Base-by-base conservation (phyloP, 2,888 invertebrate genomes). In the Hipparchia sbordonii region DNA sequence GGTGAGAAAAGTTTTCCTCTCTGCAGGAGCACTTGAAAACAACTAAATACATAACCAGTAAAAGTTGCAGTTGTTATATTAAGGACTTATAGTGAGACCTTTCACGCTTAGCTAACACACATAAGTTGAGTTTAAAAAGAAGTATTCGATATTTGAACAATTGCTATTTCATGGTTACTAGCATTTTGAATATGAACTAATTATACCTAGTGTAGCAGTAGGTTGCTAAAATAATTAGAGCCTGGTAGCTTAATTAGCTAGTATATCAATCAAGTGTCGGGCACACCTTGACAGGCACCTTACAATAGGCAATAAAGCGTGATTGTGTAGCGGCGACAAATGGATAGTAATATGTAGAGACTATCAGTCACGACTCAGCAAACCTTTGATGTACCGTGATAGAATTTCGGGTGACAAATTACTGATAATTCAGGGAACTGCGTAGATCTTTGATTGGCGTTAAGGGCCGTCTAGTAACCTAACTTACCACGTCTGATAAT, bases 211-310 rank as follows among this genome's bases (percentile, higher is more conserved):
- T 13, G 8, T 57, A 0, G 9, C 33, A 33, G 52, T 6, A 52
- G 52, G 52, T 65, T 60, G 59, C 6, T 60, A 60, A 39, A 39
- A 39, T 60, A 60, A 39, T 33, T 65, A 65, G 56, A 46, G 51
- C 23, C 65, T 46, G 56, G 46, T 67, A 56, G 76, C 77, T 77
- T 77, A 72, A 76, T 79, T 78, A 78, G 77, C 74, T 69, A 75
- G 75, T 76, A 74, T 75, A 81, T 80, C 78, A 79, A 79, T 79
- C 80, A 77, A 76, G 74, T 73, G 72, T 39, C 72, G 63, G 77
- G 56, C 77, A 74, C 79, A 78, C 75, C 77, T 74, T 57, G 57
- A 56, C 67, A 46, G 56, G 45, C 45, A 33, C 54, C 45, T 57
- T 13, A 67, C 67, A 67, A 57, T 65, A 33, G 52, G 65, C 65